Conservation (phyloP, 2,888 invertebrate genomes). For the Poecilus cupreus region DNA sequence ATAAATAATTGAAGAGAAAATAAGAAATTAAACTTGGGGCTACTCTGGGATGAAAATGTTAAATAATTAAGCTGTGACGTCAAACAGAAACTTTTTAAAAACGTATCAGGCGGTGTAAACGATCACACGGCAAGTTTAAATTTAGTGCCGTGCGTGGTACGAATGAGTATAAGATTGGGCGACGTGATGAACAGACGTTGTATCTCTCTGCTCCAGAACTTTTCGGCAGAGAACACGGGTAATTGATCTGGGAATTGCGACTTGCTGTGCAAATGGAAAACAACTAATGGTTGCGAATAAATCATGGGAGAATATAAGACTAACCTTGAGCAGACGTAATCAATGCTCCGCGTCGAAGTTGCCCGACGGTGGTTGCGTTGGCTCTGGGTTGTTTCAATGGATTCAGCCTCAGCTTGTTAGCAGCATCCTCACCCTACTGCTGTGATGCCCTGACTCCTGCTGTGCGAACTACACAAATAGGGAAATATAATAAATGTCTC, state of each 20-base stretch:
- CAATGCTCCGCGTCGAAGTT: slow-evolving; percentile 51
- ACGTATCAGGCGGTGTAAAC: slow-evolving; percentile 41
- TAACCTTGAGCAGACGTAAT: slow-evolving; percentile 52
- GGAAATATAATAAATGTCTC: slow-evolving; percentile 43
- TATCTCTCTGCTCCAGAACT: not conserved
- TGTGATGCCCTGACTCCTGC: too few relatives aligned
- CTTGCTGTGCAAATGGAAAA: slow-evolving; percentile 63
- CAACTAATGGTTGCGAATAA: slow-evolving; percentile 68
- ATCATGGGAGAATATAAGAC: slow-evolving; percentile 67
- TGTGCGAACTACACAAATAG: slow-evolving; percentile 15
- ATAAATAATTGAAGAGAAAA: slow-evolving; percentile 39
- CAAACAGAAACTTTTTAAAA: slow-evolving; percentile 53
- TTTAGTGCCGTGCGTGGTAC: slow-evolving; percentile 8
- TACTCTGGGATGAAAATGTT: not conserved
- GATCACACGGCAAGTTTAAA: slow-evolving; percentile 16
- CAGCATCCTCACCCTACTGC: not conserved
- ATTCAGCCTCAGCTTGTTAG: not conserved
- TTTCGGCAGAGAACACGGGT: slow-evolving; percentile 41
- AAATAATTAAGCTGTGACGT: slow-evolving; percentile 44
- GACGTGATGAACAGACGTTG: slow-evolving; percentile 13
- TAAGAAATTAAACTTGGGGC: slow-evolving; percentile 47
- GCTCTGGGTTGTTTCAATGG: not conserved
- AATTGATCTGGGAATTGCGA: slow-evolving; percentile 55
- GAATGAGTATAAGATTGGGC: slow-evolving; percentile 29
- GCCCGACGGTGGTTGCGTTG: not conserved